These are phyloP conservation scores for Gorsachius magnificus DNA, from an alignment of 2,797 vertebrate species.

Conservation along the genomic window DNA sequence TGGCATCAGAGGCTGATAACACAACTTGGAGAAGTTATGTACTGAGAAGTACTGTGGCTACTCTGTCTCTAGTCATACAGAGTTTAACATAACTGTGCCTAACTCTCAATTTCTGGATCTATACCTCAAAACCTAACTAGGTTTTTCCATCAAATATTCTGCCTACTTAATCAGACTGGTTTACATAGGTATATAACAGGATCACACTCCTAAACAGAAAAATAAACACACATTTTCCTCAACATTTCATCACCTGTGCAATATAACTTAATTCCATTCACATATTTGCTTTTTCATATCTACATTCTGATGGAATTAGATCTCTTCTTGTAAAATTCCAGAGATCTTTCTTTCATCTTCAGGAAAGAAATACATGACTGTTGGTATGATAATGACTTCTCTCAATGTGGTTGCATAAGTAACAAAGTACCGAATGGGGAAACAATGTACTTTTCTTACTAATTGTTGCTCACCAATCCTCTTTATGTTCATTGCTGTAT, in stretches of 20 bases:
- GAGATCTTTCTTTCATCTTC: background rate
- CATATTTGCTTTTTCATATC: background rate
- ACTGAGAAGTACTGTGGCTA: background rate
- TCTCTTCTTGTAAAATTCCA: background rate
- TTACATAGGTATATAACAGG: background rate
- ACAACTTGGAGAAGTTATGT: background rate
- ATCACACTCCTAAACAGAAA: background rate
- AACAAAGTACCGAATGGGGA: background rate
- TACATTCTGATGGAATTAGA: background rate
- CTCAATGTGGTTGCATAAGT: background rate
- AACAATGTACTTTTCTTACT: slow-evolving; percentile 9
- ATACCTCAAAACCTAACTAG: background rate
- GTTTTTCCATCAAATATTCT: background rate
- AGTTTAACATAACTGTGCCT: background rate
- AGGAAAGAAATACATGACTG: background rate
- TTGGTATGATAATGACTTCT: background rate
- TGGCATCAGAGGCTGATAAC: background rate
- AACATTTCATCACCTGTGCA: background rate
- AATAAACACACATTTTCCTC: background rate
- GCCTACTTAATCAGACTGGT: background rate
- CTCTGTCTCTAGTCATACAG: background rate
- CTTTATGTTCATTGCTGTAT: slow-evolving; percentile 41
- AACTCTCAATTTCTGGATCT: background rate
- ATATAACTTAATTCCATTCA: background rate
- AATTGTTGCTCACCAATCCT: slow-evolving; percentile 25